Percentiles rank a stretch among this genome's conserved stretches.
Conservation (phyloP, 2,797 vertebrate genomes). For the Acrocephalus scirpaceus region DNA sequence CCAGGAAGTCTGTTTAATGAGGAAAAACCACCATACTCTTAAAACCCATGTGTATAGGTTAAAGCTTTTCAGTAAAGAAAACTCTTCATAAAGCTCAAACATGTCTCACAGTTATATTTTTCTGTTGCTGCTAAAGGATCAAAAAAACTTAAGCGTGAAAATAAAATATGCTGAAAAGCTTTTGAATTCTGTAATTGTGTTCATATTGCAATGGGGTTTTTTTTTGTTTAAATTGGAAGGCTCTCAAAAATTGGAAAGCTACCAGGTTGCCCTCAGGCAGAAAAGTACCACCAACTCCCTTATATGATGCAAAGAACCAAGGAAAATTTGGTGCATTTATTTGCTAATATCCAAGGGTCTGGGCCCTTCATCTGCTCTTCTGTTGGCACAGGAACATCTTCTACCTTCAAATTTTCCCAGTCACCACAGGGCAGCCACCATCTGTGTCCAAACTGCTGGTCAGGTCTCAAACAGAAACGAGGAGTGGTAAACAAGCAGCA, state of each 20-base stretch:
- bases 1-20: neutral
- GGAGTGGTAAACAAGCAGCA: neutral
- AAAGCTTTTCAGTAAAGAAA: neutral
- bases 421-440: slow-evolving; percentile 9
- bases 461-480: slow-evolving; percentile 33
- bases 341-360: neutral
- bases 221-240: neutral
- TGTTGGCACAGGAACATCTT: neutral
- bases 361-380: neutral
- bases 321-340: neutral
- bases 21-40: neutral
- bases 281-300: neutral
- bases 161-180: neutral
- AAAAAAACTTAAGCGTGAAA: neutral
- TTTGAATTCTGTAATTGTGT: neutral
- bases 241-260: neutral
- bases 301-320: neutral
- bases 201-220: neutral
- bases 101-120: neutral
- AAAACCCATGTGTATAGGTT: neutral
- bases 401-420: neutral
- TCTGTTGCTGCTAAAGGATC: neutral
- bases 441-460: neutral
- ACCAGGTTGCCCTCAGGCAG: neutral
- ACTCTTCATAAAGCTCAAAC: neutral